Base-by-base conservation (phyloP, 2,797 vertebrate species). In the Apogon hyalosoma region DNA sequence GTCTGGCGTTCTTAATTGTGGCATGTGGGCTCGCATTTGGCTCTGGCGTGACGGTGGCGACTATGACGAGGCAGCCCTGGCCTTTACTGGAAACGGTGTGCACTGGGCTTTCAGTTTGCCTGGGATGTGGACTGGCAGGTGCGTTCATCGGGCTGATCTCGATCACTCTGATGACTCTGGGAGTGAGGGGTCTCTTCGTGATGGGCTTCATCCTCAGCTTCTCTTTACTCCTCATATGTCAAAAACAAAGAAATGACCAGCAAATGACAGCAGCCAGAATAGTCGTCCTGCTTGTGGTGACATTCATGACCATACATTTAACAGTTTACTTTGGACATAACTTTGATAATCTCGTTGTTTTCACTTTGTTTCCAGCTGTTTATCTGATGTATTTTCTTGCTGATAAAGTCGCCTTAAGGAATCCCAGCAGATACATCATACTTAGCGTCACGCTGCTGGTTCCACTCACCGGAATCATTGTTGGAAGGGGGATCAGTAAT, bases 1-100 rank as follows among this genome's bases (percentile, higher is more conserved):
- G 28, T n/a, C 11, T 57, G 14, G 55, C 55, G 8, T 45, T 57
- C n/a, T 41, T 57, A n/a, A 43, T 15, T 24, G 28, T 41, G 9
- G 7, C 24, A 7, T 45, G 24, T 18, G 55, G 55, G n/a, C 15
- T 57, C 1, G 16, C 21, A 1, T 6, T 15, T 16, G 55, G 24
- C 10, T 31, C 42, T 4, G 14, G 3, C 10, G 12, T 15, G 2
- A 31, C 14, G 1, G 21, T 11, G 7, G 11, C 3, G 24, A 5
- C 2, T 16, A 6, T n/a, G 15, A 43, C 6, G 14, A 5, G n/a
- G 2, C 13, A 16, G 14, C 41, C 1, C 3, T 11, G 7, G 7
- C n/a, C 14, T 2, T 8, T 45, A 12, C 12, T 5, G 2, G 11
- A 45, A 14, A 57, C 24, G 2, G 4, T 45, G 3, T 28, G 31